Evolutionary conservation across 2,797 vertebrate genomes (phyloP), one percentile per base, ranked within the genome.

Genomic region (Hydrolagus colliei): DNA sequence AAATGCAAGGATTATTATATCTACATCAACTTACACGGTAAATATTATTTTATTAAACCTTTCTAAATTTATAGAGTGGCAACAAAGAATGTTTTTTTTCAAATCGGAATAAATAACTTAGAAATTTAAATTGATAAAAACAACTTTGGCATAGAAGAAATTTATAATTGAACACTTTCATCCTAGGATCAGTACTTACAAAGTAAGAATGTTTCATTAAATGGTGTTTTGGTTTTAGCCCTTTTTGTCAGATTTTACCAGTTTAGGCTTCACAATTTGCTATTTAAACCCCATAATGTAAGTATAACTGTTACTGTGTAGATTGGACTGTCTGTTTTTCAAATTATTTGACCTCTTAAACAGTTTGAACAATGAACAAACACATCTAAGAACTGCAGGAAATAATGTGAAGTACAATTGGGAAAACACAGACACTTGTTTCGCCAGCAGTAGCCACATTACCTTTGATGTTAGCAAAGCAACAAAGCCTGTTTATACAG

Each of bases 301-400:
- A 68, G 8, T 67, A 52, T 82, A 82, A 65, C 63, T 14, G 79
- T 67, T 68, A 32, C 3, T 52, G 41, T 52, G 41, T 52, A 52
- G 68, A 76, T 4, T 72, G 13, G 80, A 1, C 27, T 75, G 86
- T 87, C 85, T 89, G 85, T 9, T 89, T 89, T 90, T 90, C 72
- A 63, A 88, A 86, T 88, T 76, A 88, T 68, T 88, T 82, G 72
- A 82, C 10, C 6, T 86, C 74, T 74, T 20, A 80, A 85, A 18
- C 87, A 87, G 86, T 86, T 75, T 89, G 87, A 86, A 13, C 85
- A 86, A 86, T 62, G 32, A 89, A 88, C 16, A 22, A 89, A 89
- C 74, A 88, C 7, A 35, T 20, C 63, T 86, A 76, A 12, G 14
- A 86, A 71, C n/a, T 71, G 62, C 86, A 87, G 86, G 65, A 74